phyloP scores from a whole-genome alignment of 2,797 vertebrate species.

The Furcifer pardalis region DNA sequence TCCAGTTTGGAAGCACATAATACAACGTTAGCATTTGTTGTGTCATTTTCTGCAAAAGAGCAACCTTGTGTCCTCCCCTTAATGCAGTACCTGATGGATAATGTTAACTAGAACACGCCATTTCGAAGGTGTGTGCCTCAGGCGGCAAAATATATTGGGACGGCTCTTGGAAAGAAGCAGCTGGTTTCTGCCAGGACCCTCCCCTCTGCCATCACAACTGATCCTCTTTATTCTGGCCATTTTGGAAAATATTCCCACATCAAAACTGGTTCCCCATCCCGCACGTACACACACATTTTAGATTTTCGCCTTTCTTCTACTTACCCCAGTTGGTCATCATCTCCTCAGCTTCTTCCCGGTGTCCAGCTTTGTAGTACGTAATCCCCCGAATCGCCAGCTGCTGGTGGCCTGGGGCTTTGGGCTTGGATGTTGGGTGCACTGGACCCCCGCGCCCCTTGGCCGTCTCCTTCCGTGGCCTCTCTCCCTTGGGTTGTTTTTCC shows the following conservation, averaged over 20 bases:
- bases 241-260: not conserved
- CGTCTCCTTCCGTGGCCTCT: conserved; percentile 87
- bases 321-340: conserved; percentile 75
- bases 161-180: not conserved
- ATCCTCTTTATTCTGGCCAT: not conserved
- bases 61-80: not conserved
- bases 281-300: too few relatives aligned
- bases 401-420: conserved; percentile 81
- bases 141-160: too few relatives aligned
- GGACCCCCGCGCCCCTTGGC: conserved; percentile 64
- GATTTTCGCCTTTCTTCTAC: conserved; percentile 53
- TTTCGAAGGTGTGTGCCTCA: too few relatives aligned
- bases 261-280: too few relatives aligned
- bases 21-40: too few relatives aligned
- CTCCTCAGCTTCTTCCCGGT: conserved; percentile 70
- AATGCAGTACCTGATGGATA: not conserved
- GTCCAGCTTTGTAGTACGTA: conserved; percentile 94
- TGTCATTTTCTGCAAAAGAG: too few relatives aligned
- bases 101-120: too few relatives aligned
- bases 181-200: rapidly evolving
- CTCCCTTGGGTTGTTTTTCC: conserved; percentile 81
- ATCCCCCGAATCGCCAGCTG: conserved; percentile 86
- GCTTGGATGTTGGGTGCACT: conserved; percentile 82
- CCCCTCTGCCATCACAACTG: not conserved
- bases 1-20: too few relatives aligned